A percentile compares a stretch with the other conserved stretches of the same genome.
phyloP scores from a whole-genome alignment of 2,113 vertebrate genomes.

The Alligator sinensis region DNA sequence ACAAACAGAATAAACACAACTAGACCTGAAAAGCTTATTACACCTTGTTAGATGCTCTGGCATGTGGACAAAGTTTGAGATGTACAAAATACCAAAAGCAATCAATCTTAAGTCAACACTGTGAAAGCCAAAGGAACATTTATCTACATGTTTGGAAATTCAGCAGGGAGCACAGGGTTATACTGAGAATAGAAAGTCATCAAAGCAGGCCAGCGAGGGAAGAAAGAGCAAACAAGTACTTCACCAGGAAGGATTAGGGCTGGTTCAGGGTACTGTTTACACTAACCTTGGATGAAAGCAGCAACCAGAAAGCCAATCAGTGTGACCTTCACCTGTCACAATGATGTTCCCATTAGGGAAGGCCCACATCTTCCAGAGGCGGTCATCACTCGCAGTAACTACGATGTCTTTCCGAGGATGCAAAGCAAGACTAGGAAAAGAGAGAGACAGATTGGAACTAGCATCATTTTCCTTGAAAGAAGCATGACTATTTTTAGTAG shows the following conservation, averaged over 20 bases:
- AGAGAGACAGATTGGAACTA: neutral
- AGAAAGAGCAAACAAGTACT: slow-evolving; percentile 2
- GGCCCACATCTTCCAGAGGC: slow-evolving; percentile 82
- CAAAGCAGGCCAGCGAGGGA: slow-evolving; percentile 17
- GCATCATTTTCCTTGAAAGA: neutral
- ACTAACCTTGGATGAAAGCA: slow-evolving; percentile 86
- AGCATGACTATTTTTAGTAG: neutral
- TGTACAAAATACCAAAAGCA: slow-evolving; percentile 67
- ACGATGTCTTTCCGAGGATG: slow-evolving; percentile 77
- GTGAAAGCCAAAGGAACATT: slow-evolving; percentile 59
- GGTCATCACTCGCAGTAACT: slow-evolving; percentile 80
- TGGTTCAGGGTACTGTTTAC: neutral
- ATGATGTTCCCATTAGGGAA: slow-evolving; percentile 80
- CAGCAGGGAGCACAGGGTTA: neutral
- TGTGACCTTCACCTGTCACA: slow-evolving; percentile 81
- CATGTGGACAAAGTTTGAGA: slow-evolving; percentile 40
- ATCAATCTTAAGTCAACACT: slow-evolving; percentile 70
- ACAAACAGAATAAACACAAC: neutral
- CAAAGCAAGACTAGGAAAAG: slow-evolving; percentile 67
- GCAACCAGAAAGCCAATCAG: slow-evolving; percentile 84
- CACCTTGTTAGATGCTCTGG: slow-evolving; percentile 43
- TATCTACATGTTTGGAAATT: slow-evolving; percentile 45
- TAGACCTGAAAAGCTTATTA: slow-evolving; percentile 48
- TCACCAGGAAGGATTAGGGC: slow-evolving; percentile 7
- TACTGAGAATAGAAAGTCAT: slow-evolving; percentile 38